Conservation (phyloP, 2,797 vertebrate genomes). For the Octomys mimax region DNA sequence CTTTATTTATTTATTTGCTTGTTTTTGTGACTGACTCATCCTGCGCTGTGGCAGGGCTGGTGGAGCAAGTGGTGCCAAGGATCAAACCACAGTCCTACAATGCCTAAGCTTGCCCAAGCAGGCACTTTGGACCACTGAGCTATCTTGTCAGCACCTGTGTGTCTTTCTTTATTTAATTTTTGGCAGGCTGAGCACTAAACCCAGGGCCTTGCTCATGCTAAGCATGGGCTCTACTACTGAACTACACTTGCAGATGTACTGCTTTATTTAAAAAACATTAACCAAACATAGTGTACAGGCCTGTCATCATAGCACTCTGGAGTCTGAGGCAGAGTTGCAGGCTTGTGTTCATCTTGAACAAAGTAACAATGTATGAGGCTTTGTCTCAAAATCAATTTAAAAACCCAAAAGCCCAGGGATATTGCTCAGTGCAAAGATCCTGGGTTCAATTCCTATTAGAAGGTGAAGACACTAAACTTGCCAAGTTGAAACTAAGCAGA, state of each 20-base stretch:
- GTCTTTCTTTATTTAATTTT: not conserved
- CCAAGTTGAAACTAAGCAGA: conserved; percentile 44
- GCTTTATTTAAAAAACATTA: not conserved
- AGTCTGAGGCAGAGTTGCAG: not conserved
- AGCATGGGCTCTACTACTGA: not conserved
- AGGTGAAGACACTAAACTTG: not conserved
- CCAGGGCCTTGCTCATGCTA: not conserved
- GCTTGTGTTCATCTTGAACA: not conserved
- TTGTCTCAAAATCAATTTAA: not conserved
- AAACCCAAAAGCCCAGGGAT: not conserved
- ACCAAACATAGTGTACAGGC: not conserved
- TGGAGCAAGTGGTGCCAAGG: too few relatives aligned
- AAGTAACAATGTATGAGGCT: not conserved
- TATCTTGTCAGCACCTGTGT: not conserved
- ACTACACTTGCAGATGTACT: not conserved
- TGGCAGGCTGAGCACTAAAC: not conserved
- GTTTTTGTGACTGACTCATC: not conserved
- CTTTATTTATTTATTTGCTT: not conserved
- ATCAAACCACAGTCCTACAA: too few relatives aligned
- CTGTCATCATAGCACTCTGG: not conserved
- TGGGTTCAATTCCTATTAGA: not conserved
- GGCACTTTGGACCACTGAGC: too few relatives aligned
- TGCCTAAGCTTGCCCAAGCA: too few relatives aligned
- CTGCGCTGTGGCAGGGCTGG: too few relatives aligned
- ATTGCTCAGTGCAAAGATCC: not conserved